Conservation (phyloP, 2,113 vertebrate species). For the Prochilodus magdalenae region DNA sequence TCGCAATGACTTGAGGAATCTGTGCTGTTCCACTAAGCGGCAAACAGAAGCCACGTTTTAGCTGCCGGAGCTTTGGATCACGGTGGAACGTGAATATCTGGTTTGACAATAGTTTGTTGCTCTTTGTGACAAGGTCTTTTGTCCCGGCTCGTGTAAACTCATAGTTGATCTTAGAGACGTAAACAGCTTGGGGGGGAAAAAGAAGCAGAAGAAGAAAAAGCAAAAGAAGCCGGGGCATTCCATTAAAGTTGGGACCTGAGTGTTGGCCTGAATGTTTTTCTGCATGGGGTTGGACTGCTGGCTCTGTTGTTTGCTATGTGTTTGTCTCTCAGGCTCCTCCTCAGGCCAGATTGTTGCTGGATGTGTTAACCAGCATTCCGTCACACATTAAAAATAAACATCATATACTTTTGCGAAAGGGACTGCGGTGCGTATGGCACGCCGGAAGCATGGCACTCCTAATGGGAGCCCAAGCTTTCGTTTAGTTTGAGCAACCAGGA, state of each 20-base stretch:
- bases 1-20: conserved; percentile 44
- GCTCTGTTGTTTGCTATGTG: conserved; percentile 32
- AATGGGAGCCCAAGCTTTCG: background rate
- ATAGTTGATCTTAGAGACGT: conserved; percentile 46
- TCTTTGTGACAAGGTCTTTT: conserved; percentile 46
- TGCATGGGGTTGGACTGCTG: background rate
- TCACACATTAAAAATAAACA: conserved; percentile 41
- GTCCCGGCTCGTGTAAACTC: conserved; percentile 53
- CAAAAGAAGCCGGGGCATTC: conserved; percentile 10
- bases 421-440: background rate
- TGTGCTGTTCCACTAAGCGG: conserved; percentile 43
- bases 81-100: conserved; percentile 56
- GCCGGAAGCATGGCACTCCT: background rate
- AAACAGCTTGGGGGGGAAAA: conserved; percentile 37
- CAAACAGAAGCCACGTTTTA: conserved; percentile 33
- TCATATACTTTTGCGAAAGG: conserved; percentile 17
- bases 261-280: background rate
- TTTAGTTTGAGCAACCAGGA: background rate
- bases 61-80: conserved; percentile 18
- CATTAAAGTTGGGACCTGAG: conserved; percentile 9
- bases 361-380: conserved; percentile 44
- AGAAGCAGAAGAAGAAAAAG: background rate
- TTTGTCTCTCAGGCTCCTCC: conserved; percentile 19
- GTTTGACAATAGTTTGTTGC: conserved; percentile 56
- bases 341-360: conserved; percentile 35